Base-by-base conservation (phyloP, 2,888 invertebrate genomes). In the Polydrusus pterygomalis region DNA sequence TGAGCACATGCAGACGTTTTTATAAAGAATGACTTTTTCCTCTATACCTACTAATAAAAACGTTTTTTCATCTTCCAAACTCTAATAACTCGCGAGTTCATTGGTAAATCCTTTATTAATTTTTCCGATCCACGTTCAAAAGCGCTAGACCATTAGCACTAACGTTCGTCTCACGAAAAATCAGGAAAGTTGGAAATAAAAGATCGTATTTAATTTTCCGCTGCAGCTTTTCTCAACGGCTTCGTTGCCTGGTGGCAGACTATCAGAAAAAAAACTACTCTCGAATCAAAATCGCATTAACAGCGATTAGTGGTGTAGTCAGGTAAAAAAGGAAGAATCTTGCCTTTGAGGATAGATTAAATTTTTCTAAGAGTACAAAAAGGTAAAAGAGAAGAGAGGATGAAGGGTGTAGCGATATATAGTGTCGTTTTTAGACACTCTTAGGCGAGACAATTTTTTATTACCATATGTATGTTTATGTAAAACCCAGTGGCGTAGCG, bases 181-280 rank as follows among this genome's bases (percentile, higher is more conserved):
- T 64, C 63, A 15, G 63, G 63, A 64, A 63, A 63, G 45, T 20
- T 45, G n/a, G 63, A 45, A 64, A 64, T 47, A 47, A 64, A 64
- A 64, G 63, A 64, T 64, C 47, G 45, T 45, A 64, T 45, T 64
- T 64, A 64, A 64, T 64, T 47, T 64, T 64, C 63, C 25, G 63
- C 63, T 64, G 63, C 63, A 64, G 63, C 30, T n/a, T 64, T 64
- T 64, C 47, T 45, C 63, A 13, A 25, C 25, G 45, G 63, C 63
- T n/a, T 47, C 30, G 18, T 2, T 40, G 25, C n/a, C 43, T 47
- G 45, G 45, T 45, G 38, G 63, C 43, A 15, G 45, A 64, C 47
- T 64, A 25, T 47, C 25, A 45, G 62, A 20, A 20, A 20, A 63
- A 63, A 64, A 64, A 64, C 43, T 47, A 25, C 63, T 7, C 45